Conservation (phyloP, 2,888 invertebrate species). For the Eristalinus aeneus region DNA sequence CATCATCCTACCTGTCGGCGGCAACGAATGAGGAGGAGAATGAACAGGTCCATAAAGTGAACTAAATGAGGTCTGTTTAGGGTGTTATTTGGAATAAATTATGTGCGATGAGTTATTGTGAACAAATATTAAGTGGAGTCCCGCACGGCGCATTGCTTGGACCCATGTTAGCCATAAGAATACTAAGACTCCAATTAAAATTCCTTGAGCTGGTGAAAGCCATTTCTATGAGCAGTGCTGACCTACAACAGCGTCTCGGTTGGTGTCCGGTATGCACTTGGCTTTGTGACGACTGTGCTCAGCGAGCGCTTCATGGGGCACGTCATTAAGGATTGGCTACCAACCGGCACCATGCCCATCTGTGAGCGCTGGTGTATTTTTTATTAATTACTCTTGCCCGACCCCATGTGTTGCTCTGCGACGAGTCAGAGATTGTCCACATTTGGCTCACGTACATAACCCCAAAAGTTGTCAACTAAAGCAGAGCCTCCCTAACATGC, state of each 20-base stretch:
- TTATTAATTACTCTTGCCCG: slow-evolving; percentile 60
- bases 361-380: slow-evolving; percentile 51
- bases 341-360: slow-evolving; percentile 48
- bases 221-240: not conserved
- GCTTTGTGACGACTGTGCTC: not conserved
- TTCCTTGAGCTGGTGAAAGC: slow-evolving; percentile 19
- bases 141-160: not conserved
- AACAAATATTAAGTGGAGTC: slow-evolving; percentile 7
- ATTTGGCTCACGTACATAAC: not conserved
- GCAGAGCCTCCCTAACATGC: too few species aligned
- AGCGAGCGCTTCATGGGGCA: not conserved
- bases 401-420: slow-evolving; percentile 21
- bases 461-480: not conserved
- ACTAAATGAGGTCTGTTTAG: slow-evolving; percentile 35
- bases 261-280: not conserved
- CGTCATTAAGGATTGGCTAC: slow-evolving; percentile 6
- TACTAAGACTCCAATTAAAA: slow-evolving; percentile 20
- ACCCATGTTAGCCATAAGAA: not conserved
- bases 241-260: not conserved
- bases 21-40: not conserved
- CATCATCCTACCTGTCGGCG: not conserved
- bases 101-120: slow-evolving; percentile 40
- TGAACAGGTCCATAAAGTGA: slow-evolving; percentile 11
- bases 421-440: not conserved
- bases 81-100: slow-evolving; percentile 42